Evolutionary conservation across 2,797 vertebrate genomes (phyloP), one percentile per base, ranked within the genome.

Genomic region (Mormyrus proboscirostris): DNA sequence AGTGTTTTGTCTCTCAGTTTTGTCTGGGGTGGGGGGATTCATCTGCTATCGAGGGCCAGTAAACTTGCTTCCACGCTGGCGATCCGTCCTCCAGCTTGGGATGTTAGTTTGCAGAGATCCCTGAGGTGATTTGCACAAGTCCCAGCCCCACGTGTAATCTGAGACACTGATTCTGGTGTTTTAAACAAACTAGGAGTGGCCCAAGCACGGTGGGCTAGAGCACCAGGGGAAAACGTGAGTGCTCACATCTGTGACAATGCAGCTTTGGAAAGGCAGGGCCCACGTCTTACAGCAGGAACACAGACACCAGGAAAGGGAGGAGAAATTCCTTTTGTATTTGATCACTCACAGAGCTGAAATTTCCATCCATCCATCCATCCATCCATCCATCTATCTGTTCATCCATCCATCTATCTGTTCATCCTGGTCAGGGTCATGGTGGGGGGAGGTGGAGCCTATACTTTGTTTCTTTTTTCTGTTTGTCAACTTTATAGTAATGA

Each of bases 111-210:
- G 5, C 22, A 55, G n/a, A 47, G 51, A 89, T 53, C n/a, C 33
- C 44, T 59, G 51, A 73, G 29, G 55, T 33, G 25, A 47, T 89
- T 69, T 57, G 38, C 33, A 47, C 4, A 5, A 65, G 25, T 51
- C 44, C 16, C 55, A 25, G 22, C 8, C 8, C 82, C 16, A 22
- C 29, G 29, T 69, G 57, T 38, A 86, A 69, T 50, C 16, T 22
- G 51, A 83, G 55, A 47, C 88, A 38, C 9, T 59, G 76, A 47
- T 47, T 59, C 59, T 22, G 25, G 59, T 69, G n/a, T 76, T 38
- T 89, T 16, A 84, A 89, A 44, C n/a, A 84, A 84, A 89, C 83
- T 89, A 84, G 53, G 53, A 47, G 41, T 50, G 6, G 29, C 25
- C 29, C 38, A 8, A 12, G 9, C 44, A 4, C 0, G 19, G n/a